Conservation (phyloP, 2,113 vertebrate genomes). For the Struthio camelus region DNA sequence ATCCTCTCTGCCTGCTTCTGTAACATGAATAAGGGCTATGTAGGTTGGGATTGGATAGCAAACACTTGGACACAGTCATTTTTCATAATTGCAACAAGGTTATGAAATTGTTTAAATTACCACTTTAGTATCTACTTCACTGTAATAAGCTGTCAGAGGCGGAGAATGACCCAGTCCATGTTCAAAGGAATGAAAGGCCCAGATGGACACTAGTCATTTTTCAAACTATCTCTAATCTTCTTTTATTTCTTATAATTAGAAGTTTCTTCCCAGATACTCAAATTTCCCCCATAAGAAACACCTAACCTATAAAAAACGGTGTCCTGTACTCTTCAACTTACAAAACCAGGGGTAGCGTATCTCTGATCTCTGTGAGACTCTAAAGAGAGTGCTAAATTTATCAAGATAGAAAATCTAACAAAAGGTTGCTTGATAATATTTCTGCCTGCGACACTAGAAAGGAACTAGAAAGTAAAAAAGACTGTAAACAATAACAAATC, state of each 20-base stretch:
- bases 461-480: neutral
- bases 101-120: neutral
- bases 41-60: neutral
- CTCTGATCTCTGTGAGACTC: neutral
- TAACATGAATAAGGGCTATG: neutral
- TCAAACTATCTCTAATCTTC: neutral
- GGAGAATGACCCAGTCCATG: neutral
- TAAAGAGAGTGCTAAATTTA: neutral
- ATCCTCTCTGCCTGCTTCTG: neutral
- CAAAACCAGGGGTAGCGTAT: neutral
- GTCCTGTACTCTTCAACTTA: neutral
- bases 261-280: neutral
- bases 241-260: neutral
- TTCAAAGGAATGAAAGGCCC: neutral
- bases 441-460: neutral
- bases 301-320: neutral
- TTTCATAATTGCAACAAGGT: neutral
- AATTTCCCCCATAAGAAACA: neutral
- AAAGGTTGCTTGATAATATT: neutral
- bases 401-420: neutral
- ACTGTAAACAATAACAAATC: neutral
- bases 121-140: neutral
- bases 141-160: neutral
- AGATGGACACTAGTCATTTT: neutral
- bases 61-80: neutral